These are phyloP conservation scores for Anisognathus igniventris DNA, from an alignment of 2,797 vertebrate genomes.

Conservation along the genomic window DNA sequence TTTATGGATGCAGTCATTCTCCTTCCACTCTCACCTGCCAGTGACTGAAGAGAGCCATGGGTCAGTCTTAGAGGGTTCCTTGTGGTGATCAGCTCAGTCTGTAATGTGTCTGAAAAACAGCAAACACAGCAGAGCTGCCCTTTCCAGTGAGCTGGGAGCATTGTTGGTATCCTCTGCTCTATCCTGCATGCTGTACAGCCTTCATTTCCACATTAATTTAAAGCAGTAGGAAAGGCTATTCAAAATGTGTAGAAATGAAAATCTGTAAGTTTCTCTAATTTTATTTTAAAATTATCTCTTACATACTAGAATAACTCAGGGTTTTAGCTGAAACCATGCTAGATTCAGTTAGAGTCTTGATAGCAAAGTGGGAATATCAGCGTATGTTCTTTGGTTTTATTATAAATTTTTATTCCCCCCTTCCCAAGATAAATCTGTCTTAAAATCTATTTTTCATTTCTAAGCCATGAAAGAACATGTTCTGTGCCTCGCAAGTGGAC, in stretches of 20 bases:
- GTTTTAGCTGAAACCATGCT: neutral
- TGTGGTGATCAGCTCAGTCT: neutral
- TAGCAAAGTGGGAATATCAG: neutral
- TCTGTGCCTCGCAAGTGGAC: neutral
- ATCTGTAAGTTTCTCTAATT: neutral
- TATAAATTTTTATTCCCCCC: neutral
- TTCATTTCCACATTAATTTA: neutral
- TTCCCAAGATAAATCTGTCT: neutral
- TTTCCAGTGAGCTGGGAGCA: neutral
- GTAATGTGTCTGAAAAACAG: accelerated
- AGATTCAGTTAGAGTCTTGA: neutral
- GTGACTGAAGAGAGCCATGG: too few species aligned
- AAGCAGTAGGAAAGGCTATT: neutral
- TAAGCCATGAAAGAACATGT: neutral
- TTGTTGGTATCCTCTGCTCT: neutral
- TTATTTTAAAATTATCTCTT: neutral
- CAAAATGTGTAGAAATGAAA: neutral
- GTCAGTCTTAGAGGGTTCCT: neutral
- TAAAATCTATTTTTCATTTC: neutral
- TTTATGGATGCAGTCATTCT: neutral
- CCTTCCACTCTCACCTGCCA: neutral
- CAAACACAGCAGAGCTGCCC: neutral
- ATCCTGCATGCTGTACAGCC: neutral
- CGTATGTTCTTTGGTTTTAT: neutral
- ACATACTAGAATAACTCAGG: neutral